phyloP scores from a whole-genome alignment of 2,797 vertebrate genomes.

The Tamandua tetradactyla region DNA sequence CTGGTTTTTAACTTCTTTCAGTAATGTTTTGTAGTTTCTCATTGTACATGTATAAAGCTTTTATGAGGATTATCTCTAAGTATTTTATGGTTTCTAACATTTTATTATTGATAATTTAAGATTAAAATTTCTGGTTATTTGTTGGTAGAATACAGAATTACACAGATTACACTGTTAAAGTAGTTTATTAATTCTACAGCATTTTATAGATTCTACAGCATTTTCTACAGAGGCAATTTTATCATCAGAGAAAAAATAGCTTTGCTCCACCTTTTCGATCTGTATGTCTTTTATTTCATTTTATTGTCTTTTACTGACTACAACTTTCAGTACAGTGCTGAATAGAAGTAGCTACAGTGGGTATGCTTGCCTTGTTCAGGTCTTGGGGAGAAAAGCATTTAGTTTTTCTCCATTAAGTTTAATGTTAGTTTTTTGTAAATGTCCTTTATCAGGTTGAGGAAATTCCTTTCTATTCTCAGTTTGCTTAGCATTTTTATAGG shows the following conservation, averaged over 20 bases:
- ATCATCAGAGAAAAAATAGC: background rate
- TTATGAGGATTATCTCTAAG: background rate
- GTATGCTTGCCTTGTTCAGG: background rate
- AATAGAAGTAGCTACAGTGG: background rate
- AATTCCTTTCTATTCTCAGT: background rate
- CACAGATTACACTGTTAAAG: background rate
- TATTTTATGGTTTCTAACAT: background rate
- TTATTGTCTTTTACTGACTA: background rate
- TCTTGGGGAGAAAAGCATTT: background rate
- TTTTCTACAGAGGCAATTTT: background rate
- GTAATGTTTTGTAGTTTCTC: background rate
- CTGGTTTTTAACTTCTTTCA: background rate
- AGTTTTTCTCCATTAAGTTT: background rate
- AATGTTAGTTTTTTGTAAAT: background rate
- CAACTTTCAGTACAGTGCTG: background rate
- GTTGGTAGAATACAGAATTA: background rate
- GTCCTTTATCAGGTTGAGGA: background rate
- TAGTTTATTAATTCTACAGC: background rate
- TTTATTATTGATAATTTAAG: background rate
- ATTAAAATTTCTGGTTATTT: background rate
- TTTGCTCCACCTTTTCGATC: background rate
- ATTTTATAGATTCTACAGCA: background rate
- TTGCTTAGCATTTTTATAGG: background rate
- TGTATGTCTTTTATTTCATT: background rate
- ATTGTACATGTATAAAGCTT: background rate